These are phyloP conservation scores for Phrixothrix hirtus DNA, from an alignment of 2,888 invertebrate genomes.

Conservation along the genomic window DNA sequence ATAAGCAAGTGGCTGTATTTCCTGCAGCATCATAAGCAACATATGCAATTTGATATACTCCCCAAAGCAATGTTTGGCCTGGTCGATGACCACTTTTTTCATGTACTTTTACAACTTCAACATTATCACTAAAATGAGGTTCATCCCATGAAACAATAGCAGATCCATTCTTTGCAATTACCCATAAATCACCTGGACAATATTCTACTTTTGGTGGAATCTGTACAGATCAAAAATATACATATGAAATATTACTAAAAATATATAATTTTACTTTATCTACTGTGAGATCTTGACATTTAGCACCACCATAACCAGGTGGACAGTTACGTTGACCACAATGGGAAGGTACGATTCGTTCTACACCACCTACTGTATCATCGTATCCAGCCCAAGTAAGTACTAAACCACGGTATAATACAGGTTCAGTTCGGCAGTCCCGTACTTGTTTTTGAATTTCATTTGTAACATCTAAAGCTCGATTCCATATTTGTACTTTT, in stretches of 20 bases:
- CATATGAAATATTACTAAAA: conserved; percentile 8
- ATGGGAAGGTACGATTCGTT: conserved; percentile 86
- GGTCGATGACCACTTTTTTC: conserved; percentile 86
- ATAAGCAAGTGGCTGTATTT: conserved; percentile 88
- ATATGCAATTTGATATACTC: conserved; percentile 89
- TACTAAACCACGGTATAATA: conserved; percentile 81
- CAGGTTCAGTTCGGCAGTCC: conserved; percentile 90
- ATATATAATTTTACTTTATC: conserved; percentile 65
- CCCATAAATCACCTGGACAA: conserved; percentile 93
- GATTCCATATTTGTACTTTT: conserved; percentile 92
- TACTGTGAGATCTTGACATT: conserved; percentile 81
- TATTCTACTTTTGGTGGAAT: conserved; percentile 84
- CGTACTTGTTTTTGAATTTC: conserved; percentile 93
- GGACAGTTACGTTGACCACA: conserved; percentile 90
- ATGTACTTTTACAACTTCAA: conserved; percentile 76
- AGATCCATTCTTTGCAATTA: conserved; percentile 89
- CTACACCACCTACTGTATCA: conserved; percentile 84
- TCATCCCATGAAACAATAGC: conserved; percentile 91
- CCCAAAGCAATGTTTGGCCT: conserved; percentile 87
- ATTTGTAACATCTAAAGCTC: conserved; percentile 86
- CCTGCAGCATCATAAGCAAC: conserved; percentile 92
- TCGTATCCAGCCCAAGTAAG: conserved; percentile 95
- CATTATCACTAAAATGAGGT: conserved; percentile 87
- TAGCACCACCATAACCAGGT: conserved; percentile 81
- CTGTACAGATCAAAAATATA: conserved; percentile 39